A percentile compares a stretch with the other conserved stretches of the same genome.
phyloP scores from a whole-genome alignment of 1,140 invertebrate species.

The Phymorhynchus buccinoides region DNA sequence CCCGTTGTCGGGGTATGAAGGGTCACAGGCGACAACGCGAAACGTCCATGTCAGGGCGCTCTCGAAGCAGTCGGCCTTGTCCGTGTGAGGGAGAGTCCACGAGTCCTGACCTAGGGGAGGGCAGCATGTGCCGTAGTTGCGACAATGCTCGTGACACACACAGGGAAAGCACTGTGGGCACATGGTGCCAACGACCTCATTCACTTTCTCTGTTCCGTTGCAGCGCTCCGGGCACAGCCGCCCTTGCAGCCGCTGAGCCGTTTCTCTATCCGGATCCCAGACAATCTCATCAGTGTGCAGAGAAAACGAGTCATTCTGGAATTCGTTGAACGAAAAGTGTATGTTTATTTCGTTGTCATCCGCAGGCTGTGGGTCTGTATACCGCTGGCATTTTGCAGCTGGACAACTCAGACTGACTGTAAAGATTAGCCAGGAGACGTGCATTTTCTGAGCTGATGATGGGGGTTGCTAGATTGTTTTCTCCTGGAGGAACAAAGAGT shows the following conservation, averaged over 20 bases:
- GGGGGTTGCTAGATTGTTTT: no score
- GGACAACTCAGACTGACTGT: no score
- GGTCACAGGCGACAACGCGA: background rate
- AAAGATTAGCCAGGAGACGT: no score
- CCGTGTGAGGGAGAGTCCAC: background rate
- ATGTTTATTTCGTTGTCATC: no score
- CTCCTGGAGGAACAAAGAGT: no score
- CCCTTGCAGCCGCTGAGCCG: background rate
- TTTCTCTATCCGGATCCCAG: background rate
- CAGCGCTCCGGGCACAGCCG: background rate
- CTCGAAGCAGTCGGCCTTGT: background rate
- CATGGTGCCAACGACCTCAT: background rate
- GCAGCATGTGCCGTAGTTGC: background rate
- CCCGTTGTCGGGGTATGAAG: background rate
- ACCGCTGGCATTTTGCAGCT: no score
- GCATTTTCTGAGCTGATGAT: no score
- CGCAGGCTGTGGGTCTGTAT: no score
- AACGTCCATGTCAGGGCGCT: background rate
- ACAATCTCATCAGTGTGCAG: background rate
- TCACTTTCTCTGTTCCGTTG: background rate
- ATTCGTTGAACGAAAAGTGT: no score
- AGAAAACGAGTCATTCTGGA: no score
- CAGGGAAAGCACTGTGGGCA: constrained; percentile 8
- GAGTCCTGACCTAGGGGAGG: background rate
- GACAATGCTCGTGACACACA: background rate